Base-by-base conservation (phyloP, 2,113 vertebrate genomes). In the Caloenas nicobarica region DNA sequence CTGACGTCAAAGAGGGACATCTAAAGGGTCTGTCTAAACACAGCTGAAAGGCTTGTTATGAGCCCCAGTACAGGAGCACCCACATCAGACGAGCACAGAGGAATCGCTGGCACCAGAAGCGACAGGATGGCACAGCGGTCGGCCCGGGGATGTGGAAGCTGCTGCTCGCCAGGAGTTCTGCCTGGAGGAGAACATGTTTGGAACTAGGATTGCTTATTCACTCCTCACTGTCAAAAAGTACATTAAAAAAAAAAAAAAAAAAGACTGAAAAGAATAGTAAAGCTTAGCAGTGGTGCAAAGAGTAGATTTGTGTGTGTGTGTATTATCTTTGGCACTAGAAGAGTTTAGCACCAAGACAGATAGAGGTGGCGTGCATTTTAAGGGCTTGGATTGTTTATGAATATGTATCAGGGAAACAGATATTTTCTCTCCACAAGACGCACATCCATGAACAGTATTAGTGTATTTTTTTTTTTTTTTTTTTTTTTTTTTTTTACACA, bases 1-100 rank as follows among this genome's bases (percentile, higher is more conserved):
- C 38, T 81, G 81, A 96, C 29, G 68, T 97, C 94, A 95, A 85
- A 84, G 40, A 71, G 34, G 18, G 58, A 82, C 66, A 58, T 71
- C 70, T 68, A 85, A 89, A 71, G 51, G 68, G 40, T 70, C 31
- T 51, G 68, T 34, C 40, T 77, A 51, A 83, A 40, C 0, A 23
- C 58, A 80, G 48, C 73, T n/a, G n/a, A 85, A 86, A 89, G 84
- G 84, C 53, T 86, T 33, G 34, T 23, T 76, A 48, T 11, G 34
- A 80, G 71, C 44, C 38, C 19, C 17, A 17, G 36, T 14, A 34
- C 16, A 73, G 61, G 31, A 85, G 66, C 64, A 66, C 79, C 72
- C 86, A 77, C 76, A 88, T 92, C 91, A 96, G 70, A 93, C 14
- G 34, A 82, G 46, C 4, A 50, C 23, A 46, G 80, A 64, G 88